Evolutionary conservation across 2,797 vertebrate genomes (phyloP).

Genomic region (Sebastes trivittatus): DNA sequence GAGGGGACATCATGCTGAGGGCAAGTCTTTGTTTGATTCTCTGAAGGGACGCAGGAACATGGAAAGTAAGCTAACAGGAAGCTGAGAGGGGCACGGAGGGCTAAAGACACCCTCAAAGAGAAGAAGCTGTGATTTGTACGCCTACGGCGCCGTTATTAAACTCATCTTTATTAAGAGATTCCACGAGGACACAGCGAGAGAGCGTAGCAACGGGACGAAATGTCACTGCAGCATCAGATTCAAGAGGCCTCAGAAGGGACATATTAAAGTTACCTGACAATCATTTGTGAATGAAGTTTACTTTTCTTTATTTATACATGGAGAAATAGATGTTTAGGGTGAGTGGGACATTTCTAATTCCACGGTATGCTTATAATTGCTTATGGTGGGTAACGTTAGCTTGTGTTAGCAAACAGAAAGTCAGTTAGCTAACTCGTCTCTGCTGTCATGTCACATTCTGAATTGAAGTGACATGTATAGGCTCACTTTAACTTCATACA

Average conservation of each 20-base stretch:
- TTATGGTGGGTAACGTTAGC: background rate
- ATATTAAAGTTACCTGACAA: background rate
- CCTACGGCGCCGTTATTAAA: constrained; percentile 32
- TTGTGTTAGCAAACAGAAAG: no score
- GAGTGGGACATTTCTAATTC: background rate
- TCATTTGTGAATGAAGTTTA: no score
- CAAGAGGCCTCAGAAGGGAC: background rate
- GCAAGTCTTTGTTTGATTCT: constrained; percentile 51
- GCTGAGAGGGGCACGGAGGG: constrained; percentile 8
- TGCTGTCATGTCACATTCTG: no score
- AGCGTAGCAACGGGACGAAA: constrained; percentile 14
- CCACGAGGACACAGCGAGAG: background rate
- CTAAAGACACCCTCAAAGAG: constrained; percentile 21
- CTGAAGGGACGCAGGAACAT: constrained; percentile 17
- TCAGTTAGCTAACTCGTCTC: background rate
- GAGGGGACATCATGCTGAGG: constrained; percentile 58
- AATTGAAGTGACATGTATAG: no score
- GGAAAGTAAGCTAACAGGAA: constrained; percentile 27
- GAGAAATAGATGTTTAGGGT: background rate
- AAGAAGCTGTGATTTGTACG: constrained; percentile 39
- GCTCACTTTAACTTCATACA: background rate
- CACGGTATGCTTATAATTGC: background rate
- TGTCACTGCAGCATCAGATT: background rate
- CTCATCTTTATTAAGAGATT: constrained; percentile 52
- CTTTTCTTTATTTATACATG: no score